phyloP scores from a whole-genome alignment of 2,888 invertebrate species.

The Nineta flava region DNA sequence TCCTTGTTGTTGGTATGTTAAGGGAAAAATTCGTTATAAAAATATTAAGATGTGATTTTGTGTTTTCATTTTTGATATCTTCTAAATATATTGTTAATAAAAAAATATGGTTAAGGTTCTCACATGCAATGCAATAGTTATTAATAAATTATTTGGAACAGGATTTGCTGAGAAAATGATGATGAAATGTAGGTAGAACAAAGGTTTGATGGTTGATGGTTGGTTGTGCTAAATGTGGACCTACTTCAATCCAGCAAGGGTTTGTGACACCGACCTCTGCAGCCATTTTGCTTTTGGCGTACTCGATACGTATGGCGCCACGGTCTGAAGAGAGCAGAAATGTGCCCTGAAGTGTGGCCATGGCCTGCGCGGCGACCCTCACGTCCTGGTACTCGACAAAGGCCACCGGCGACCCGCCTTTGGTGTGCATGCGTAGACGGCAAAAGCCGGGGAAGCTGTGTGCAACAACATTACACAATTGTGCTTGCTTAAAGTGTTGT shows the following conservation, averaged over 20 bases:
- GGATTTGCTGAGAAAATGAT: background rate
- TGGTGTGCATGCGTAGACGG: slow-evolving; percentile 89
- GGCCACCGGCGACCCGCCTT: slow-evolving; percentile 85
- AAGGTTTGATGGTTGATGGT: background rate
- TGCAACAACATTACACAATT: slow-evolving; percentile 34
- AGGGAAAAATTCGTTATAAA: no score
- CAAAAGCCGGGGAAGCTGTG: slow-evolving; percentile 94
- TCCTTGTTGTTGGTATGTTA: no score
- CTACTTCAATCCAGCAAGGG: slow-evolving; percentile 4
- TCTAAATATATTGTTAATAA: no score
- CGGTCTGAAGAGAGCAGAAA: slow-evolving; percentile 91
- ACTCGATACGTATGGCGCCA: slow-evolving; percentile 96
- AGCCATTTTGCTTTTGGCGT: slow-evolving; percentile 98
- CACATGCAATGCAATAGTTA: no score
- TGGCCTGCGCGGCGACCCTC: slow-evolving; percentile 78
- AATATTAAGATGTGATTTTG: no score
- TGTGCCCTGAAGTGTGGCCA: slow-evolving; percentile 90
- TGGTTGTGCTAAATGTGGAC: slow-evolving; percentile 3
- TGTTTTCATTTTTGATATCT: no score
- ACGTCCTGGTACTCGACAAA: slow-evolving; percentile 96
- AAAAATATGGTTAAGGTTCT: no score
- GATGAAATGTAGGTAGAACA: background rate
- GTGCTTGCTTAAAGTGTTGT: slow-evolving; percentile 3
- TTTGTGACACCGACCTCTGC: slow-evolving; percentile 42
- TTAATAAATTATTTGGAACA: no score